Base-by-base conservation (phyloP, 2,113 vertebrate species). In the Psephotus haematonotus region DNA sequence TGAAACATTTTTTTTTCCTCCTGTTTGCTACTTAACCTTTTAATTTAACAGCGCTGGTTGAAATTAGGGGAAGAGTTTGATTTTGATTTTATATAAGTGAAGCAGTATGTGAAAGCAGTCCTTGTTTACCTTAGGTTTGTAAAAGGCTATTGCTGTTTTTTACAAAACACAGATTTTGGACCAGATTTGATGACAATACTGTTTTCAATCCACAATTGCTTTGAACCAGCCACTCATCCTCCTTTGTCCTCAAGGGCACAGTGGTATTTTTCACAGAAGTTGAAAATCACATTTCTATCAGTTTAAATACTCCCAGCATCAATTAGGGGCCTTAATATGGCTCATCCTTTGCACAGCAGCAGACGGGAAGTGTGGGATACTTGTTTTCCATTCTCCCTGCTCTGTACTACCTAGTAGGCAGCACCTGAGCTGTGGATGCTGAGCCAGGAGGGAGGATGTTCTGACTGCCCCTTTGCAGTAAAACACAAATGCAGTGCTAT, bases 311-410 rank as follows among this genome's bases (percentile, higher is more conserved):
- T 67, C 35, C 68, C 77, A 57, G 35, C 43, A 62, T 35, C 74
- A 3, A 1, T 59, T 44, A 35, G 31, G 29, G 37, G 8, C 65
- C 27, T 33, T 78, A 10, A 23, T 6, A 4, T 11, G 57, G 62
- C 18, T 60, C 31, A 47, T 52, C 13, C n/a, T 55, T 90, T 39
- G n/a, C 57, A 20, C 33, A 75, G 47, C 29, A 82, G 24, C 52
- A 0, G 2, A 3, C 1, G 8, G 87, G n/a, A 41, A 18, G 8
- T 5, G 5, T 59, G 37, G 65, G 31, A 41, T 49, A 9, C 19
- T 79, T 81, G 28, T 46, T 53, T 89, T 47, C 20, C 24, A 7
- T 75, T 60, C 86, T 89, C 25, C 31, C 29, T 1, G 0, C 43
- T 63, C 12, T 37, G 0, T 41, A 31, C 14, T n/a, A 44, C 44